Percentiles rank a stretch among this genome's conserved stretches.
phyloP scores from a whole-genome alignment of 2,888 invertebrate species.

The Hypolimnas misippus region DNA sequence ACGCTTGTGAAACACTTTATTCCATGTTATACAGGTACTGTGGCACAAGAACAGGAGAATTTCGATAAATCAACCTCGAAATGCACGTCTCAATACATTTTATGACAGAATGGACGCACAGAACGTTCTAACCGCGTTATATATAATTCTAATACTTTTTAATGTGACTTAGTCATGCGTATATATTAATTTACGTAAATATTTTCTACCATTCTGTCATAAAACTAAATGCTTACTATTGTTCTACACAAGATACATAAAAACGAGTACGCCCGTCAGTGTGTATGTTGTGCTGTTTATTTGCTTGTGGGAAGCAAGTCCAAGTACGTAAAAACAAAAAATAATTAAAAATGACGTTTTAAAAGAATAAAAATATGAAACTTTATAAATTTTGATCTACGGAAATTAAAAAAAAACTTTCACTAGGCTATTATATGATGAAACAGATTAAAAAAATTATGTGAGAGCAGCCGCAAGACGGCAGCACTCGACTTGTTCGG shows the following conservation, averaged over 20 bases:
- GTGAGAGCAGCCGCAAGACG: not conserved
- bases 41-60: slow-evolving; percentile 66
- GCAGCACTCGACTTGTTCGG: slow-evolving; percentile 3
- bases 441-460: not conserved
- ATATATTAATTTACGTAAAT: slow-evolving; percentile 39
- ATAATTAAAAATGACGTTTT: slow-evolving; percentile 52
- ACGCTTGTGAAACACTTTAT: slow-evolving; percentile 66
- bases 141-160: slow-evolving; percentile 51
- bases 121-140: slow-evolving; percentile 44
- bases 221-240: slow-evolving; percentile 71
- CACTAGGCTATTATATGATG: not conserved
- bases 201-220: slow-evolving; percentile 60
- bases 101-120: slow-evolving; percentile 65
- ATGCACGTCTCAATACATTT: slow-evolving; percentile 55
- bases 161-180: slow-evolving; percentile 50
- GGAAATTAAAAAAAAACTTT: slow-evolving; percentile 47
- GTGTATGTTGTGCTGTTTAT: slow-evolving; percentile 22
- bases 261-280: slow-evolving; percentile 19
- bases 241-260: slow-evolving; percentile 42
- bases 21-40: slow-evolving; percentile 60
- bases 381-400: slow-evolving; percentile 61
- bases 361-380: slow-evolving; percentile 56
- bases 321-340: slow-evolving; percentile 47
- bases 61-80: slow-evolving; percentile 56
- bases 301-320: slow-evolving; percentile 30